Base-by-base conservation (phyloP, 2,888 invertebrate genomes). In the Panopea generosa region DNA sequence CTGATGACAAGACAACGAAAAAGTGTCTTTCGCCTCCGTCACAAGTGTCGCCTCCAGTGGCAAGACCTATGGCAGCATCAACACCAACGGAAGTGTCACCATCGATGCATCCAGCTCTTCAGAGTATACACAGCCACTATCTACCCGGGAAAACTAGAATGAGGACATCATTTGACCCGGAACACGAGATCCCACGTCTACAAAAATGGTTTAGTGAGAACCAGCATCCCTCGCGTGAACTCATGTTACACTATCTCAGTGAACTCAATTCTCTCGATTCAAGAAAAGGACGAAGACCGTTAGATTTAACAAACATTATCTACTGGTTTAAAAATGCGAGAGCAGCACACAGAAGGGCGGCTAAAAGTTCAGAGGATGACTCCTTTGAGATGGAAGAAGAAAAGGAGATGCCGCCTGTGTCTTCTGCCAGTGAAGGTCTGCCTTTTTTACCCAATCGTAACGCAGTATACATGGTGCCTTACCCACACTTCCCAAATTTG, bases 201-300 rank as follows among this genome's bases (percentile, higher is more conserved):
- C 99, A 99, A 91, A 95, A 97, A 85, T 99, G 99, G 99, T 99
- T 99, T 94, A 95, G 96, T 49, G 97, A 98, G 91, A 99, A 99
- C 93, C 98, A 98, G 87, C 99, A 99, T 92, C 99, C 99, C 0
- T 97, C 97, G 82, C 94, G 99, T 63, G 97, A 98, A 89, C 98
- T 98, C 93, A 98, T 99, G 91, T 97, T 98, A 87, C 96, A 97
- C 83, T 99, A 98, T 93, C 97, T 99, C 68, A 96, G 96, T 86
- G 98, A 98, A 91, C 94, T 99, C 83, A 99, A 99, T 92, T 95
- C 96, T 73, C 93, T 98, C 80, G 98, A 98, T 90, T 98, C 98
- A 60, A 95, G 91, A 18, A 86, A 87, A 65, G 98, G 98, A 0
- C 94, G 98, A 56, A 98, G 98, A 90, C 98, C 98, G 0, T 94